phyloP scores from a whole-genome alignment of 2,113 vertebrate genomes.

The Romanogobio albipinnatus region DNA sequence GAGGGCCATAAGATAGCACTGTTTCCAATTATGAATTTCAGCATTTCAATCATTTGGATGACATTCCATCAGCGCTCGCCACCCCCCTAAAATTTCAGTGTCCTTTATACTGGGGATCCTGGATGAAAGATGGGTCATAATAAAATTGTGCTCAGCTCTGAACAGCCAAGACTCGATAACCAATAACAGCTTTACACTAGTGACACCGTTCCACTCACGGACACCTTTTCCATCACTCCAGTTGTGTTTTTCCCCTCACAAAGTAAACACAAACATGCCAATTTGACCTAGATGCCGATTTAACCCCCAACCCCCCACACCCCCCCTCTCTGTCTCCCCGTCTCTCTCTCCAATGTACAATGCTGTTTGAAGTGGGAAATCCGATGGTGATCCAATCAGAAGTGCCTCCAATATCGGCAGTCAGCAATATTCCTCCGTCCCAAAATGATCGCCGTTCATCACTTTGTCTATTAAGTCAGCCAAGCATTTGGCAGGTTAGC shows the following conservation, averaged over 20 bases:
- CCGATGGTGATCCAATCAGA: slow-evolving; percentile 63
- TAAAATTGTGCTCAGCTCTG: slow-evolving; percentile 27
- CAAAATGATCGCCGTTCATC: slow-evolving; percentile 60
- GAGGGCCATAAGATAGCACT: slow-evolving; percentile 47
- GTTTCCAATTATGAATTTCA: slow-evolving; percentile 56
- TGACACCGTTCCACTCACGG: background rate
- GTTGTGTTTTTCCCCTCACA: slow-evolving; percentile 30
- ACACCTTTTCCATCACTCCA: background rate
- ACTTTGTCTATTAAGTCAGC: slow-evolving; percentile 61
- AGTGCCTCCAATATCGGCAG: slow-evolving; percentile 55
- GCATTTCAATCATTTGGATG: slow-evolving; percentile 57
- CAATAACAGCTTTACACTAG: slow-evolving; percentile 38
- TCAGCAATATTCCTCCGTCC: slow-evolving; percentile 55
- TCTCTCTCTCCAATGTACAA: background rate
- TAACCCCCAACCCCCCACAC: too few relatives aligned
- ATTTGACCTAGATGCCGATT: slow-evolving; percentile 51
- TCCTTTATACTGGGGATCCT: slow-evolving; percentile 44
- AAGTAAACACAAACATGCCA: slow-evolving; percentile 50
- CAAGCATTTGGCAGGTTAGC: slow-evolving; percentile 58
- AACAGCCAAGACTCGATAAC: slow-evolving; percentile 39
- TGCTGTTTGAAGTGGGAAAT: slow-evolving; percentile 53
- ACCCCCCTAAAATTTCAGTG: slow-evolving; percentile 47
- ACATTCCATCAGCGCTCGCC: slow-evolving; percentile 50
- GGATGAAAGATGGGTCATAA: slow-evolving; percentile 49
- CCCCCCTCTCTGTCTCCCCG: background rate